Conservation (phyloP, 2,888 invertebrate species). For the Cristatella mucedo region DNA sequence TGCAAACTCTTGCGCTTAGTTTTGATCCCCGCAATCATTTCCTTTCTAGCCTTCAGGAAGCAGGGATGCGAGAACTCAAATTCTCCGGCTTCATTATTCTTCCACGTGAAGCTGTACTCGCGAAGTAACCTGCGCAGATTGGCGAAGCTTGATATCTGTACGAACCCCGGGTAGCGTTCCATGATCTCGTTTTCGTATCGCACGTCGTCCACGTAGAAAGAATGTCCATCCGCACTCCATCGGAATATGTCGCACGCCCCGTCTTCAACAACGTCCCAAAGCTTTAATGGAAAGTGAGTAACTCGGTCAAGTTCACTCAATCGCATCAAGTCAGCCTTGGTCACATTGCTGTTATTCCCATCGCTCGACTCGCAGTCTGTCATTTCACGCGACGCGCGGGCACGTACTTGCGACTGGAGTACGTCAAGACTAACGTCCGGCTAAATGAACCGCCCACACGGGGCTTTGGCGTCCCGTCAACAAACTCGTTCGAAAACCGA, state of each 20-base stretch:
- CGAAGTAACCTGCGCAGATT: slow-evolving; percentile 29
- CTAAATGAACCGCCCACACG: no score
- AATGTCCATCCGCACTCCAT: slow-evolving; percentile 10
- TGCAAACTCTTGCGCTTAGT: slow-evolving; percentile 14
- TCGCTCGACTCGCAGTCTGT: slow-evolving; percentile 6
- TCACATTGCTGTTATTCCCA: no score
- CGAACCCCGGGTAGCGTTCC: slow-evolving; percentile 26
- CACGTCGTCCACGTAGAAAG: slow-evolving; percentile 11
- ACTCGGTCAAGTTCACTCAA: slow-evolving; percentile 8
- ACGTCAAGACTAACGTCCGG: no score
- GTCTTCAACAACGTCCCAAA: slow-evolving; percentile 11
- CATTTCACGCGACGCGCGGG: no score
- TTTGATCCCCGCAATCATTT: slow-evolving; percentile 15
- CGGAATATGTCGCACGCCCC: neutral
- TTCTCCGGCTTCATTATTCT: slow-evolving; percentile 14
- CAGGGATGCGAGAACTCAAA: slow-evolving; percentile 24
- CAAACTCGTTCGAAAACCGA: no score
- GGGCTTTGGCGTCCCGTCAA: no score
- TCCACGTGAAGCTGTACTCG: slow-evolving; percentile 30
- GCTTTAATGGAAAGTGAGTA: slow-evolving; percentile 12
- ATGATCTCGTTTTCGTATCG: slow-evolving; percentile 23
- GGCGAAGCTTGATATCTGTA: slow-evolving; percentile 25
- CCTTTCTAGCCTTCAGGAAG: slow-evolving; percentile 17
- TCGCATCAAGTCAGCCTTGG: no score
- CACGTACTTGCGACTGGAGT: no score